Conservation (phyloP, 2,888 invertebrate genomes). For the Geotrupes spiniger region DNA sequence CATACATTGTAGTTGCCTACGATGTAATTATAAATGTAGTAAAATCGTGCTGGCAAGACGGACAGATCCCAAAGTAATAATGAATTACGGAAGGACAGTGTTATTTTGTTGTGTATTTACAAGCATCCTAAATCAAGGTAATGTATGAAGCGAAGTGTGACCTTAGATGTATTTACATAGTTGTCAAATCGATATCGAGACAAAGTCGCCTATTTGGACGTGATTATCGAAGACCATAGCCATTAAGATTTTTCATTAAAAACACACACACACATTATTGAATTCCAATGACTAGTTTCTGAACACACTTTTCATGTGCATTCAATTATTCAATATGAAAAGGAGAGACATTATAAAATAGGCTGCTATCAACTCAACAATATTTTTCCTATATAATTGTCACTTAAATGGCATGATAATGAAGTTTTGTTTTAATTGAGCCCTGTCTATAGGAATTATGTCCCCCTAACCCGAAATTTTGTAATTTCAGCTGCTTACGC, state of each 20-base stretch:
- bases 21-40: not conserved
- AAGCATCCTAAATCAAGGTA: conserved; percentile 31
- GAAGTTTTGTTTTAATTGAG: not conserved
- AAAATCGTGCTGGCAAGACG: not conserved
- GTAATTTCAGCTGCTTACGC: conserved; percentile 27
- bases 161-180: not conserved
- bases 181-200: not conserved
- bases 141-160: conserved; percentile 11
- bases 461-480: no score
- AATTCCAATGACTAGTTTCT: not conserved
- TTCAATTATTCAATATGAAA: no score
- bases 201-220: not conserved
- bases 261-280: conserved; percentile 2
- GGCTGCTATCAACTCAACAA: no score
- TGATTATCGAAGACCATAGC: not conserved
- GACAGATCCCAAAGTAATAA: conserved; percentile 13
- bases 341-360: no score
- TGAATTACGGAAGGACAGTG: conserved; percentile 26
- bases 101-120: conserved; percentile 31
- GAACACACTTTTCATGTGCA: no score
- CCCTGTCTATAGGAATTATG: no score
- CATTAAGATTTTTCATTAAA: not conserved
- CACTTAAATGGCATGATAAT: conserved; percentile 1
- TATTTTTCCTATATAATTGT: no score
- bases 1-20: not conserved